Evolutionary conservation across 2,113 vertebrate genomes (phyloP), one percentile per base, ranked within the genome.

Genomic region (Cochlearius cochlearius): DNA sequence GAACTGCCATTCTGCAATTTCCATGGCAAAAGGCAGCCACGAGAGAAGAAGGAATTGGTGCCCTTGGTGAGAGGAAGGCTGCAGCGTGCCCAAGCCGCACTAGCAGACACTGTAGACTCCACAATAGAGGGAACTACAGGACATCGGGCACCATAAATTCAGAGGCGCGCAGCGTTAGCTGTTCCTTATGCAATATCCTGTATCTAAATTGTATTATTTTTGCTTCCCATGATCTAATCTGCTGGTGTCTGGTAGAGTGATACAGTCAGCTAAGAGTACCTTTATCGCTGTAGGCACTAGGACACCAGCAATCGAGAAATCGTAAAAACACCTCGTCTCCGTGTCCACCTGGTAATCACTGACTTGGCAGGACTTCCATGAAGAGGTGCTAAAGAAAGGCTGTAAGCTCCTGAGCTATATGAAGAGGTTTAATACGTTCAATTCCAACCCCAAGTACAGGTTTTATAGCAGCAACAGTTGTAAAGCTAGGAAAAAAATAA

Each of bases 121-220:
- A 21, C 43, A 75, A 52, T 56, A 91, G 93, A 85, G 81, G 84
- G 91, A 91, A 81, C 87, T 72, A 29, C 84, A 91, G 95, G 94
- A 96, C 95, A 87, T 75, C 81, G 76, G 74, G 81, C 77, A 62
- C 85, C 53, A 69, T 90, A 93, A 91, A 93, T 90, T 90, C 49
- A 72, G 90, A 91, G 66, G 71, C 19, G 0, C 8, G 26, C 69
- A 72, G 74, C 82, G 43, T 95, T 91, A 89, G 68, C 77, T 60
- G 58, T 36, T 91, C 69, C 53, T 94, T 90, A 79, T 92, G 94
- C 80, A 96, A 94, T 91, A 91, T 91, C 92, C 94, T 95, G 77
- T 82, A 82, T 72, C 60, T 95, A 75, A 94, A 89, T 63, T 43
- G 76, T 89, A 85, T 94, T 94, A 80, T 67, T 94, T 95, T 88